These are phyloP conservation scores for Ciconia nigra DNA, from an alignment of 2,797 vertebrate species.

Conservation along the genomic window DNA sequence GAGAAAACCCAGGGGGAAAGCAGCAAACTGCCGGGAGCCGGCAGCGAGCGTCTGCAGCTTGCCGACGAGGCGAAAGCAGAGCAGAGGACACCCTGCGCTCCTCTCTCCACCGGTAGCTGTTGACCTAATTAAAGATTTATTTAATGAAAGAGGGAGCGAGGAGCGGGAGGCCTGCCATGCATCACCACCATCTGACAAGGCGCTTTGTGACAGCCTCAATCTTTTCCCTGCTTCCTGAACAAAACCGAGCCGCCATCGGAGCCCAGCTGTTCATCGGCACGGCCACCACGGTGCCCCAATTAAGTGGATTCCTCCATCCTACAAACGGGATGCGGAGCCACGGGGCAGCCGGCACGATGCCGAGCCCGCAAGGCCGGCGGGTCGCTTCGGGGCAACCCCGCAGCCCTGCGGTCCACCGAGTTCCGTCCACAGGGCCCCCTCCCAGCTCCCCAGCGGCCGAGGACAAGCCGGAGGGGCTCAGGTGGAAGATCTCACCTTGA, in stretches of 20 bases:
- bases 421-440: background rate
- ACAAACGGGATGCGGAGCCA: accelerated
- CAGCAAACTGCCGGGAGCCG: background rate
- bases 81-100: background rate
- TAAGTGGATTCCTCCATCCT: background rate
- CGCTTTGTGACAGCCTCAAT: slow-evolving; percentile 29
- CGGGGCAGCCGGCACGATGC: accelerated
- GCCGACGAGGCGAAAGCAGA: background rate
- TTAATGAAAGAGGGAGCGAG: slow-evolving; percentile 11
- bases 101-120: background rate
- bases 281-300: background rate
- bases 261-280: background rate
- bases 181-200: background rate
- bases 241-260: background rate
- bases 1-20: background rate
- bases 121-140: slow-evolving; percentile 57
- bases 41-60: background rate
- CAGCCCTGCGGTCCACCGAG: accelerated
- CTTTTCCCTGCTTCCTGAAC: background rate
- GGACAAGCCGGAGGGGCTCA: background rate
- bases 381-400: accelerated
- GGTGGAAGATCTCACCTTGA: slow-evolving; percentile 82
- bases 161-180: slow-evolving; percentile 9
- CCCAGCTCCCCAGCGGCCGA: accelerated
- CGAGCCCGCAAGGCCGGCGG: accelerated